Evolutionary conservation across 2,888 invertebrate genomes (phyloP), one percentile per base, ranked within the genome.

Genomic region (Cheiracanthium punctorium): DNA sequence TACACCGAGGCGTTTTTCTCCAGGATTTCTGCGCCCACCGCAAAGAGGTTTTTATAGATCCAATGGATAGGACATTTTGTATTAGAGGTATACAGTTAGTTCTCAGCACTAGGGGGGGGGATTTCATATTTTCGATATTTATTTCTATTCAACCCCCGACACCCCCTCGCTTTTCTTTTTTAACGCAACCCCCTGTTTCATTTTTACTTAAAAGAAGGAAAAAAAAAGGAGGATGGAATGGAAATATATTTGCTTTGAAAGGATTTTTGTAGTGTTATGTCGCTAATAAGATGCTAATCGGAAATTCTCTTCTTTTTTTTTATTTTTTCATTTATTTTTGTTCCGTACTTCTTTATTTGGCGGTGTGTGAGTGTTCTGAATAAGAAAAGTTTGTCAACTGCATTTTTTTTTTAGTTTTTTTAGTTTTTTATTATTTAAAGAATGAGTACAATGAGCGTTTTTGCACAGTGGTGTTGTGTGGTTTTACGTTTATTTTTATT

Each of bases 241-340:
- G 69, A 29, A 33, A 69, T 69, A 58, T 58, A 58, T 69, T 69
- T 52, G 58, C 58, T 80, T 80, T 64, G 14, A 80, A 80, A 73
- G 67, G 67, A 72, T 73, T 82, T 79, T 37, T 33, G 69, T 37
- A 37, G 75, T 64, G 69, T 71, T 76, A 76, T 65, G 82, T 70
- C 71, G 41, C 75, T 82, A 82, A 82, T 82, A 76, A 82, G 82
- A 82, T 82, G 82, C 82, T 82, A 82, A 82, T 82, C 82, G 76
- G 82, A 82, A 71, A 43, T 14, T 82, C 69, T 69, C 29, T 69
- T 77, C 24, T 69, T 69, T 69, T 32, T 58, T 58, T 77, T 43
- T 43, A 71, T 70, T 33, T 72, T 41, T 30, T 64, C 37, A 10
- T 65, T 20, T 29, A n/a, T 33, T 79, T 10, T 64, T 10, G 8